Conservation (phyloP, 2,888 invertebrate genomes). For the Drosophila sordidula region DNA sequence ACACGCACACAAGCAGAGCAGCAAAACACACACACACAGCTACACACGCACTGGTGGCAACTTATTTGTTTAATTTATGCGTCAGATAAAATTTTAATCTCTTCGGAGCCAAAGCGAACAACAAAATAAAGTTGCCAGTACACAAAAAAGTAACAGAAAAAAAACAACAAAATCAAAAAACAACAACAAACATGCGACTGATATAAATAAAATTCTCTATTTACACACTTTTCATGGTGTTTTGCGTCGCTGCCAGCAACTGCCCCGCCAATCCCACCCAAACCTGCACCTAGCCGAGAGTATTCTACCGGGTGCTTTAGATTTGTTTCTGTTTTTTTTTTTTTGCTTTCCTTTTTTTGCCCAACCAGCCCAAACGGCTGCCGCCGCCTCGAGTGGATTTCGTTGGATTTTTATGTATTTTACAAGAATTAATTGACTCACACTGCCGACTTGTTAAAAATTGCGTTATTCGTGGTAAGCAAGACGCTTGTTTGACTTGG, state of each 20-base stretch:
- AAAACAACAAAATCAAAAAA: conserved; percentile 22
- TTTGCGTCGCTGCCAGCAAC: conserved; percentile 14
- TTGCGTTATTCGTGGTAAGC: conserved; percentile 45
- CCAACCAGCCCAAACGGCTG: conserved; percentile 3
- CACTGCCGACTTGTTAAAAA: conserved; percentile 64
- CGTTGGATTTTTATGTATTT: conserved; percentile 57
- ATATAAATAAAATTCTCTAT: conserved; percentile 74
- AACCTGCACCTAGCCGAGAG: conserved; percentile 14
- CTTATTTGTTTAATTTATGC: conserved; percentile 80
- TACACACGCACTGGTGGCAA: conserved; percentile 46
- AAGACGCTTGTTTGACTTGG: conserved; percentile 59
- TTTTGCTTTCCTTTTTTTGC: conserved; percentile 1
- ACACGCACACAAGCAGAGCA: conserved; percentile 29
- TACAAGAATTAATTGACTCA: conserved; percentile 75
- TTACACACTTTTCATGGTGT: conserved; percentile 70
- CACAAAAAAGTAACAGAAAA: conserved; percentile 27
- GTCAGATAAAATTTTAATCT: conserved; percentile 81
- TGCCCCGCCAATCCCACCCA: neutral
- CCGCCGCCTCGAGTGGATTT: conserved; percentile 32
- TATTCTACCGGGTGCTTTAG: conserved; percentile 69
- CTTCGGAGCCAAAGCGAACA: conserved; percentile 66
- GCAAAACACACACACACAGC: conserved; percentile 11
- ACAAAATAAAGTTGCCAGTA: conserved; percentile 63
- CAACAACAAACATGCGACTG: conserved; percentile 45
- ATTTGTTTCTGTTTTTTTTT: conserved; percentile 39